phyloP scores from a whole-genome alignment of 1,140 invertebrate genomes.

The Bicyclus anynana region DNA sequence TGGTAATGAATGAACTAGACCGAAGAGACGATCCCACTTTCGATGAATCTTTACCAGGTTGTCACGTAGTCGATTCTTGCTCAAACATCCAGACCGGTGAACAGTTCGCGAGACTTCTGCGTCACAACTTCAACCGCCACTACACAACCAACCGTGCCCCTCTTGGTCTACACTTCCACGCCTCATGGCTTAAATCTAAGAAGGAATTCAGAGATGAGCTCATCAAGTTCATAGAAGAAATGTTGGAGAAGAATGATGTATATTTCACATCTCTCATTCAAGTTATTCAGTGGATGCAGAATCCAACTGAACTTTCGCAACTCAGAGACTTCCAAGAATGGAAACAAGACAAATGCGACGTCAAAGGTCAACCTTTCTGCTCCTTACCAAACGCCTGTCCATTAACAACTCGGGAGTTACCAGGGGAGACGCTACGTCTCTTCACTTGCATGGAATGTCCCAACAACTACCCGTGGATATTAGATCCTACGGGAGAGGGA shows the following conservation, averaged over 20 bases:
- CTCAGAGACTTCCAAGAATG: slow-evolving; percentile 95
- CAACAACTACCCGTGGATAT: slow-evolving; percentile 96
- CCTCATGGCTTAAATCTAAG: slow-evolving; percentile 96
- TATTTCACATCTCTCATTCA: slow-evolving; percentile 96
- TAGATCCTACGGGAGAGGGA: slow-evolving; percentile 96
- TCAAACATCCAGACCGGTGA: slow-evolving; percentile 94
- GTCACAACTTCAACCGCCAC: slow-evolving; percentile 96
- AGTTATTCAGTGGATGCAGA: slow-evolving; percentile 99
- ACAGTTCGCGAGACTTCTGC: slow-evolving; percentile 90
- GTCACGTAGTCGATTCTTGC: slow-evolving; percentile 96
- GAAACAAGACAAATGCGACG: slow-evolving; percentile 95
- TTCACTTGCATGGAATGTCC: slow-evolving; percentile 98
- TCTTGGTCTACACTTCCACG: slow-evolving; percentile 96
- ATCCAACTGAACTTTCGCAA: slow-evolving; percentile 91
- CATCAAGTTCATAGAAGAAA: slow-evolving; percentile 96
- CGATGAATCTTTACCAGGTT: slow-evolving; percentile 93
- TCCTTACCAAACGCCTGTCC: slow-evolving; percentile 94
- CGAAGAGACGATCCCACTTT: slow-evolving; percentile 93
- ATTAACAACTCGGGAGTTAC: slow-evolving; percentile 91
- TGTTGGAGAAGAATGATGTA: slow-evolving; percentile 92
- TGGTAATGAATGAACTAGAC: slow-evolving; percentile 97
- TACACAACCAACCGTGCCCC: slow-evolving; percentile 95
- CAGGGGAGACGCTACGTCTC: slow-evolving; percentile 93
- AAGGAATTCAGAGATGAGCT: slow-evolving; percentile 95
- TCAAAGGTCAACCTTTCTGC: slow-evolving; percentile 95